phyloP scores from a whole-genome alignment of 1,140 invertebrate species.

The Zaprionus ornatus region DNA sequence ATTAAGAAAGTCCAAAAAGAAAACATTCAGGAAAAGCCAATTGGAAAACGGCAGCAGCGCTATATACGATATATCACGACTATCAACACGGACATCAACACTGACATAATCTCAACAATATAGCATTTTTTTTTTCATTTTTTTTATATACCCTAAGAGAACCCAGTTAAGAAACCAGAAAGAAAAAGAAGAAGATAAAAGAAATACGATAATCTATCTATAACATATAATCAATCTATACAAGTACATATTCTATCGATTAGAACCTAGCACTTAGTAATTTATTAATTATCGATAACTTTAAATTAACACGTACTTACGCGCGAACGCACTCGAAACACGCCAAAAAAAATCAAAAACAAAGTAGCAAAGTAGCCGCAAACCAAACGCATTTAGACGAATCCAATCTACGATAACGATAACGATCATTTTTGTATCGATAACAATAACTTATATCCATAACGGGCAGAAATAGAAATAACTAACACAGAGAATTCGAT shows the following conservation, averaged over 20 bases:
- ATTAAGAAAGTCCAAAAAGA: conserved; percentile 72
- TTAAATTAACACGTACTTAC: conserved; percentile 56
- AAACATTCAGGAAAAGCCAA: conserved; percentile 31
- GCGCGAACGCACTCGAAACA: conserved; percentile 40
- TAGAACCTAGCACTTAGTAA: conserved; percentile 66
- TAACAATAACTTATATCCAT: too few relatives aligned
- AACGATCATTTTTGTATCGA: background rate
- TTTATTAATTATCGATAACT: conserved; percentile 62
- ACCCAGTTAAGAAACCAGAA: conserved; percentile 1
- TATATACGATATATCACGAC: conserved; percentile 21
- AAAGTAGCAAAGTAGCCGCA: conserved; percentile 66
- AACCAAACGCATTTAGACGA: conserved; percentile 46
- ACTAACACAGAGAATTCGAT: too few relatives aligned
- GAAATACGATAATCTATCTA: conserved; percentile 35
- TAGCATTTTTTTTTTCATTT: conserved; percentile 52
- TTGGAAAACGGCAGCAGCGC: background rate
- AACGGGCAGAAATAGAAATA: too few relatives aligned
- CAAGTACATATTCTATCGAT: conserved; percentile 50
- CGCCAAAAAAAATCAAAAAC: conserved; percentile 48
- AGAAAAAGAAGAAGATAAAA: conserved; percentile 36
- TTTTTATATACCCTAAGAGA: conserved; percentile 52
- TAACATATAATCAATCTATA: conserved; percentile 26
- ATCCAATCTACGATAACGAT: conserved; percentile 12
- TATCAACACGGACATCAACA: conserved; percentile 21
- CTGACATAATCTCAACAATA: conserved; percentile 39